Evolutionary conservation across 2,797 vertebrate species (phyloP), one percentile per base, ranked within the genome.

Genomic region (Helostoma temminkii): DNA sequence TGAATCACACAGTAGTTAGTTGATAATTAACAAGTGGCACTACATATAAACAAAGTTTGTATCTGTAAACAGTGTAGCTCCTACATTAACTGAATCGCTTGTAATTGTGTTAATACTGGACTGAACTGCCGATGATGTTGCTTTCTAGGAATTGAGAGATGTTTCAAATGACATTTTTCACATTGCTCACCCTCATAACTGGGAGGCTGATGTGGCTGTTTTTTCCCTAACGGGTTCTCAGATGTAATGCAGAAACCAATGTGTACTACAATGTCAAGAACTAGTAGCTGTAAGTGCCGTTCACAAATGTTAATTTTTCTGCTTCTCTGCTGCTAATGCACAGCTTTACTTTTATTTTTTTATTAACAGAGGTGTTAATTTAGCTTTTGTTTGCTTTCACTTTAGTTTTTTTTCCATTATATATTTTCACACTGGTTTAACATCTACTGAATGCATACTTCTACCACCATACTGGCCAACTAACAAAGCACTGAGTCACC

Each of bases 401-500:
- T 41, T 25, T 41, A 14, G 12, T 39, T 7, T 28, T 55, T 71
- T 42, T 45, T 41, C 47, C 16, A 48, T 56, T 62, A 9, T 42
- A 25, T 43, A 9, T 48, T 11, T 54, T 63, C 59, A 21, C 11
- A 46, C 22, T 21, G 15, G 12, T 45, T 52, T 45, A 65, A 54
- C 59, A 37, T 50, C 41, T 63, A 47, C 24, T 57, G 18, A 64
- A 54, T 42, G 39, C 41, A 52, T 15, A 47, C 34, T n/a, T n/a
- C n/a, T n/a, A n/a, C 50, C 36, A 21, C 16, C 19, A 8, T 28
- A 43, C 43, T 22, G 63, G 50, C 69, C 43, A 71, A 24, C 41
- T 24, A 63, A 62, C 52, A 75, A 74, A 57, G 60, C 25, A 55
- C 63, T 55, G 50, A 69, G 57, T 64, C 66, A 36, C 39, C 65